These are phyloP conservation scores for Sarcophaga peregrina DNA, from an alignment of 1,140 invertebrate species.

Conservation along the genomic window DNA sequence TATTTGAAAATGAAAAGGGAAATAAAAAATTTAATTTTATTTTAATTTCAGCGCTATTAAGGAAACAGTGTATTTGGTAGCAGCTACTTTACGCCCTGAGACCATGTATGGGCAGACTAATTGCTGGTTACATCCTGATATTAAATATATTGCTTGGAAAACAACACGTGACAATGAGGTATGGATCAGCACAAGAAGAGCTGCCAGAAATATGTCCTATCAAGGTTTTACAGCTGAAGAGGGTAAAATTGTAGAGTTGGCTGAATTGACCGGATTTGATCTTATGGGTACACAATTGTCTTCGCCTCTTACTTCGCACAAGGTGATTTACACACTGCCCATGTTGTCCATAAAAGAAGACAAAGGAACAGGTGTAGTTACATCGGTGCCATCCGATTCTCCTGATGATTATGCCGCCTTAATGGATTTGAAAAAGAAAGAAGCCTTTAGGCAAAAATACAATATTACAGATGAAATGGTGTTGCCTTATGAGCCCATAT, in stretches of 20 bases:
- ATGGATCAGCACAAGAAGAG: constrained; percentile 87
- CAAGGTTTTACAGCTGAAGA: constrained; percentile 89
- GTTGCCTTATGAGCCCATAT: constrained; percentile 76
- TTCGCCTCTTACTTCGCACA: constrained; percentile 85
- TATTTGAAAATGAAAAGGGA: constrained; percentile 45
- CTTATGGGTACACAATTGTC: constrained; percentile 83
- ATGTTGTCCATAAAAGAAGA: constrained; percentile 99
- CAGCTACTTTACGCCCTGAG: constrained; percentile 97
- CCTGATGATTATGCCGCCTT: constrained; percentile 98
- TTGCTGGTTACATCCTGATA: constrained; percentile 97
- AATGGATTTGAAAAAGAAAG: constrained; percentile 95
- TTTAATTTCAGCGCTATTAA: constrained; percentile 68
- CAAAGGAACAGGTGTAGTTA: constrained; percentile 98
- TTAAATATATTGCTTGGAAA: constrained; percentile 89
- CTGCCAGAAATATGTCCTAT: constrained; percentile 95
- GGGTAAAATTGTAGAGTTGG: constrained; percentile 80
- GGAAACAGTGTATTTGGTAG: constrained; percentile 81
- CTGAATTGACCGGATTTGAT: constrained; percentile 80
- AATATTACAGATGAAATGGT: constrained; percentile 93
- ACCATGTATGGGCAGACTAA: constrained; percentile 99
- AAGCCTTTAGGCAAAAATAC: constrained; percentile 93
- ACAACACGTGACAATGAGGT: constrained; percentile 78
- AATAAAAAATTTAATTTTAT: constrained; percentile 42
- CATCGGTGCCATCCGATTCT: constrained; percentile 97
- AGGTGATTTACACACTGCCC: constrained; percentile 91